Conservation (phyloP, 1,140 invertebrate species). For the Aphis gossypii region DNA sequence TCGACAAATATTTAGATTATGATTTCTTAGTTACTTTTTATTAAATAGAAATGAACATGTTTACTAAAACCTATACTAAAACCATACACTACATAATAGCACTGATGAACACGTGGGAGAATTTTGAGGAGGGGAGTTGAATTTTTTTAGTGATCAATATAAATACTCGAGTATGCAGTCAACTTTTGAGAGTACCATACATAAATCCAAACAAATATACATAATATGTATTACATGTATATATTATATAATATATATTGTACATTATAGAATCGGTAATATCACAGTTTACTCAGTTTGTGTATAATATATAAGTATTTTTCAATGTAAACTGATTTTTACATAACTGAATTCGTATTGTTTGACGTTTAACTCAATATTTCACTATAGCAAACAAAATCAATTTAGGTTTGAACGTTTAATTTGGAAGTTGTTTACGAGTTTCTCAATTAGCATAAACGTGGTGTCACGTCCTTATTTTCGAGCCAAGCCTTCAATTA, state of each 20-base stretch:
- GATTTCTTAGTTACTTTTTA: neutral
- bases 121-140: neutral
- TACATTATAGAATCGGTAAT: neutral
- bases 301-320: neutral
- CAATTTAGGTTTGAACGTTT: neutral
- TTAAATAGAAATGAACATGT: neutral
- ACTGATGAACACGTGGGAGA: neutral
- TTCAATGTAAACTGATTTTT: neutral
- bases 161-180: neutral
- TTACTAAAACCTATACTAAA: neutral
- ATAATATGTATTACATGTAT: too few relatives aligned
- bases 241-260: neutral
- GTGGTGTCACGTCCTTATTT: conserved; percentile 14
- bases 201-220: neutral
- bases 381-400: neutral
- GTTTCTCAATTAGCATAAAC: conserved; percentile 29
- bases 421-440: neutral
- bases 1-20: neutral
- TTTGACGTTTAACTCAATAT: neutral
- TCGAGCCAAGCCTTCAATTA: conserved; percentile 28
- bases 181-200: neutral
- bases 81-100: neutral
- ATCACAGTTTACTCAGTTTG: neutral
- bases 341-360: neutral
- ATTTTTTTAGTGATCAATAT: neutral